Percentiles rank a stretch among this genome's conserved stretches.
These are phyloP conservation scores for Lissocephala sabroskyi DNA, from an alignment of 2,888 invertebrate genomes.

Conservation along the genomic window DNA sequence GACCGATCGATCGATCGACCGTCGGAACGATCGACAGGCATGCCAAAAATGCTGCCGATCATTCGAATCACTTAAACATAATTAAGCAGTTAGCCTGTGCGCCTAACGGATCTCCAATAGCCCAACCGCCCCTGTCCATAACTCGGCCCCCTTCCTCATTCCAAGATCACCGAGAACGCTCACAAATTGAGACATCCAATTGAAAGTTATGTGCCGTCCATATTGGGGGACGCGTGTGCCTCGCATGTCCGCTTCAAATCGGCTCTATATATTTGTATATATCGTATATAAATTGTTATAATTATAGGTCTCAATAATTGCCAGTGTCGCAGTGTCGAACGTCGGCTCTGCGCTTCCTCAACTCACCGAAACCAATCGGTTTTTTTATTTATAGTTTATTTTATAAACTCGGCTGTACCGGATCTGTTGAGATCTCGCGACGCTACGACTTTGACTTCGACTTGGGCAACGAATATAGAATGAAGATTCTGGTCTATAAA, in stretches of 20 bases:
- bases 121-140: too few relatives aligned
- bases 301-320: conserved; percentile 54
- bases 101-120: too few relatives aligned
- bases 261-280: conserved; percentile 10
- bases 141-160: neutral
- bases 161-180: neutral
- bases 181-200: conserved; percentile 56
- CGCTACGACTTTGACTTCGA: conserved; percentile 7
- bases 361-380: conserved; percentile 15
- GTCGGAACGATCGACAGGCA: too few relatives aligned
- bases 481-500: conserved; percentile 20
- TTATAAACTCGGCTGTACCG: neutral
- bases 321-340: conserved; percentile 18
- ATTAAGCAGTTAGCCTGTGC: conserved; percentile 39
- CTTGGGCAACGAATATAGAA: conserved; percentile 21
- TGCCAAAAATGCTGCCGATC: conserved; percentile 50
- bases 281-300: conserved; percentile 36
- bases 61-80: conserved; percentile 54
- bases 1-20: too few relatives aligned
- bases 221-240: conserved; percentile 4
- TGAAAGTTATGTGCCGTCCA: conserved; percentile 24
- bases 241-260: neutral
- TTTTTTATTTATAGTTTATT: too few relatives aligned
- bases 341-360: conserved; percentile 34
- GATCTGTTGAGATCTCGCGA: neutral